Percentiles rank a stretch among this genome's conserved stretches.
phyloP scores from a whole-genome alignment of 2,113 vertebrate species.

The Cephalophus harveyi region DNA sequence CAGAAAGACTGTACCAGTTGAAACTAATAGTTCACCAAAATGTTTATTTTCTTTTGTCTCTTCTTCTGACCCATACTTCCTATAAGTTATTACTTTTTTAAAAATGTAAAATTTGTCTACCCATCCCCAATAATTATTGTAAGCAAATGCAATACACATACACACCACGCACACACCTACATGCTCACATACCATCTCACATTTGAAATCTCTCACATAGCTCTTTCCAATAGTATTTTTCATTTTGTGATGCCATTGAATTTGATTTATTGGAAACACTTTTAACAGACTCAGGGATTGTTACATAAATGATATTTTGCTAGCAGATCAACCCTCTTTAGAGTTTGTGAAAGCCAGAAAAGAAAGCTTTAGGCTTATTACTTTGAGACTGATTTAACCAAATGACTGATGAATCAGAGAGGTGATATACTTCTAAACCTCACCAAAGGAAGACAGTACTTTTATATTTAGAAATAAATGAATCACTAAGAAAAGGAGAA shows the following conservation, averaged over 20 bases:
- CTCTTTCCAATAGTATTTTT: neutral
- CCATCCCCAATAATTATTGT: neutral
- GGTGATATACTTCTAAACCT: constrained; percentile 35
- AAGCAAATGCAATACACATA: neutral
- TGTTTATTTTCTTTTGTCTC: neutral
- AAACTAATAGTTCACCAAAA: neutral
- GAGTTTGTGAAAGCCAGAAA: constrained; percentile 48
- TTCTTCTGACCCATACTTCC: neutral
- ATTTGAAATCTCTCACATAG: neutral
- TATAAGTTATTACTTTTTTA: neutral
- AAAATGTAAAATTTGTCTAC: neutral
- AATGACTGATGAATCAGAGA: constrained; percentile 47
- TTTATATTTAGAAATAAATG: constrained; percentile 65
- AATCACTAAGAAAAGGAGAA: constrained; percentile 26
- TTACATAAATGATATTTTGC: constrained; percentile 51
- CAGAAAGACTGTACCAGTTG: neutral
- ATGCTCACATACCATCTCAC: neutral
- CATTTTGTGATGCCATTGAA: neutral
- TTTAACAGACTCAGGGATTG: neutral
- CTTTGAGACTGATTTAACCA: constrained; percentile 41
- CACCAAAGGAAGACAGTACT: constrained; percentile 34
- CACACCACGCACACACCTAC: neutral
- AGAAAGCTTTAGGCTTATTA: constrained; percentile 41
- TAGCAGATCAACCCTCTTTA: constrained; percentile 28
- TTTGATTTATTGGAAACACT: constrained; percentile 19